A percentile compares a stretch with the other conserved stretches of the same genome.
Evolutionary conservation across 2,797 vertebrate genomes (phyloP).

Genomic region (Morus bassanus): DNA sequence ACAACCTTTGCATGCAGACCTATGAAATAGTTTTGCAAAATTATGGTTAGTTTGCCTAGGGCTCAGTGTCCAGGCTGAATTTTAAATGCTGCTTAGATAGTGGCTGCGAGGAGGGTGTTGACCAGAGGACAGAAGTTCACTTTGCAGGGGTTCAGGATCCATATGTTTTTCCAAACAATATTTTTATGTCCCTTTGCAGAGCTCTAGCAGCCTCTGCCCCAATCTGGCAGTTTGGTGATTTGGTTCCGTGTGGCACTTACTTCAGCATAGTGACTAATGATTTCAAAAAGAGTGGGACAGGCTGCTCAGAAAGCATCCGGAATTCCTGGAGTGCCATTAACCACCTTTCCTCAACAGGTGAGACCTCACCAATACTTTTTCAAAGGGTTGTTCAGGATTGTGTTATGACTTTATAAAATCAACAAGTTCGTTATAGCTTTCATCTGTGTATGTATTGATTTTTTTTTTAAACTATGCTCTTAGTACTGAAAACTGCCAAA

Average conservation of each 20-base stretch:
- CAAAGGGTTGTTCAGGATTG: neutral
- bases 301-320: slow-evolving; percentile 86
- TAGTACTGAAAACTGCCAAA: neutral
- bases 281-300: slow-evolving; percentile 81
- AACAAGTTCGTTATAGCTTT: neutral
- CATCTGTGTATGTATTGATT: neutral
- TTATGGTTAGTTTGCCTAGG: neutral
- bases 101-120: neutral
- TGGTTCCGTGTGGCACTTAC: slow-evolving; percentile 88
- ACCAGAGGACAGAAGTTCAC: neutral
- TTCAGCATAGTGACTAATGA: slow-evolving; percentile 87
- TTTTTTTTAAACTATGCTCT: neutral
- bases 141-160: neutral
- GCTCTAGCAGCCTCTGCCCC: slow-evolving; percentile 94
- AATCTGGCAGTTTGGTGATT: slow-evolving; percentile 90
- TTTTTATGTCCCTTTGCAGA: slow-evolving; percentile 67
- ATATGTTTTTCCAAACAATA: neutral
- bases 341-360: slow-evolving; percentile 83
- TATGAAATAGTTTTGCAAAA: neutral
- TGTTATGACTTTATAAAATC: neutral
- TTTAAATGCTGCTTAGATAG: neutral
- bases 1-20: neutral
- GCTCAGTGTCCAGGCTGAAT: neutral
- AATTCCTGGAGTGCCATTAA: slow-evolving; percentile 89
- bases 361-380: neutral